Percentiles rank a stretch among this genome's conserved stretches.
phyloP scores from a whole-genome alignment of 2,888 invertebrate species.

The Drosophila tripunctata region DNA sequence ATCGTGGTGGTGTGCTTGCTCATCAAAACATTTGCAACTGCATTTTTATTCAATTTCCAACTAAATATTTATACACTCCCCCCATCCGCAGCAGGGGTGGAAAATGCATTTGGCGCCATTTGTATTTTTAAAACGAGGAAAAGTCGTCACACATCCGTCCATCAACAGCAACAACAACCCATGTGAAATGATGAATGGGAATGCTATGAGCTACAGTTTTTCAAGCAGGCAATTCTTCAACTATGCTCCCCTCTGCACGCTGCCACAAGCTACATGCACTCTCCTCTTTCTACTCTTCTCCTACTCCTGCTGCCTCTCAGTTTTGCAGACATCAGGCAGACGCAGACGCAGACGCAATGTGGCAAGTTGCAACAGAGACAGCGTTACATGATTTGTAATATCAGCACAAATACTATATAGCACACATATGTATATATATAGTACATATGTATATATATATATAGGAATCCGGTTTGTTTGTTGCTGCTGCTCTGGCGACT shows the following conservation, averaged over 20 bases:
- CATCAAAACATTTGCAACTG: constrained; percentile 49
- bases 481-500: constrained; percentile 20
- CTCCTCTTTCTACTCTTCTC: not conserved
- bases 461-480: constrained; percentile 64
- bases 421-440: not conserved
- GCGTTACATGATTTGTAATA: constrained; percentile 78
- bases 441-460: not conserved
- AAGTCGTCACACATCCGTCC: constrained; percentile 77
- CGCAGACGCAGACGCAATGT: constrained; percentile 48
- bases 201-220: constrained; percentile 26
- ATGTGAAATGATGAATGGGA: constrained; percentile 66
- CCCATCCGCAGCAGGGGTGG: not conserved
- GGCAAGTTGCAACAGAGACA: constrained; percentile 33
- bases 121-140: constrained; percentile 70
- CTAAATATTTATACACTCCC: constrained; percentile 54
- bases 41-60: constrained; percentile 54
- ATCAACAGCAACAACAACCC: constrained; percentile 53
- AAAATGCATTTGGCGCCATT: constrained; percentile 73
- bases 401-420: constrained; percentile 47
- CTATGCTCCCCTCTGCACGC: not conserved
- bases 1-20: constrained; percentile 10
- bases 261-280: no score
- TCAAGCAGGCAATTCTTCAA: constrained; percentile 14
- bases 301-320: not conserved
- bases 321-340: constrained; percentile 72